phyloP scores from a whole-genome alignment of 92 coral and sea anemone genomes.

The Bergia puertoricense region DNA sequence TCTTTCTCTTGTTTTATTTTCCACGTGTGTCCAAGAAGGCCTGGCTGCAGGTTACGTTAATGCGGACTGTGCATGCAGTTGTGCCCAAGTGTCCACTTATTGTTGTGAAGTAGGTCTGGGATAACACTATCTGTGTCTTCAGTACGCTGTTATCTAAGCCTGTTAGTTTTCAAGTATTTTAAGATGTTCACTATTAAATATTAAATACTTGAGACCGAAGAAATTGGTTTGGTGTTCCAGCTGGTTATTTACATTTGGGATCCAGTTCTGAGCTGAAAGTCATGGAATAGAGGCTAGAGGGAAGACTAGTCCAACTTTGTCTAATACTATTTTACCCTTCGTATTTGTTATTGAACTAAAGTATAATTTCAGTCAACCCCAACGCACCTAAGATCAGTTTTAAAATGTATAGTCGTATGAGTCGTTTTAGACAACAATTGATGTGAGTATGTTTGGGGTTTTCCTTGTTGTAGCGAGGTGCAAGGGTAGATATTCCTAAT shows the following conservation, averaged over 20 bases:
- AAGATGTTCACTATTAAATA: too few species aligned
- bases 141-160: not conserved
- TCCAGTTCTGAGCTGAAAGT: not conserved
- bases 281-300: not conserved
- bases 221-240: not conserved
- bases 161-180: not conserved
- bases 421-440: too few species aligned
- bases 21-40: too few species aligned
- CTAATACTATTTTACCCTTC: not conserved
- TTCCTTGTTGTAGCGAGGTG: slow-evolving; percentile 62
- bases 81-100: too few species aligned
- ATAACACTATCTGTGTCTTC: not conserved
- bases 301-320: not conserved
- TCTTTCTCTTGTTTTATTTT: too few species aligned
- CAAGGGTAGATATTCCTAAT: slow-evolving; percentile 69
- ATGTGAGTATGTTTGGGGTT: not conserved
- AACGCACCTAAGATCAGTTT: not conserved
- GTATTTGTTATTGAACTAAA: not conserved
- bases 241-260: not conserved
- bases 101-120: not conserved
- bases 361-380: not conserved
- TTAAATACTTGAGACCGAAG: not conserved
- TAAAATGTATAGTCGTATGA: not conserved
- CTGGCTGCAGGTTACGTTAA: too few species aligned
- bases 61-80: too few species aligned